A percentile compares a stretch with the other conserved stretches of the same genome.
These are phyloP conservation scores for Synchiropus splendidus DNA, from an alignment of 2,113 vertebrate species.

Conservation along the genomic window DNA sequence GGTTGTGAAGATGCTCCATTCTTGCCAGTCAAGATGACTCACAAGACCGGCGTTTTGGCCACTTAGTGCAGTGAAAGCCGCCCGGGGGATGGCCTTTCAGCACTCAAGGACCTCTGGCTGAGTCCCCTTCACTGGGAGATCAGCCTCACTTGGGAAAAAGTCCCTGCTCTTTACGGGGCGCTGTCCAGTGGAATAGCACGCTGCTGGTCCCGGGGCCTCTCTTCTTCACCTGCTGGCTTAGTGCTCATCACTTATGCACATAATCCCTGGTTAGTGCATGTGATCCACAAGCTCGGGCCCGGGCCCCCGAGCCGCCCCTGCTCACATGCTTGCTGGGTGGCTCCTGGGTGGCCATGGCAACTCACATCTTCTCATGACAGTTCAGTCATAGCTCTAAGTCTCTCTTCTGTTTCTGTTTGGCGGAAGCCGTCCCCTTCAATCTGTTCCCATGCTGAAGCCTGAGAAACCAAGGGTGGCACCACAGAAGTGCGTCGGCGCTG, in stretches of 20 bases:
- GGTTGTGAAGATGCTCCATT: constrained; percentile 77
- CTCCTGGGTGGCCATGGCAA: constrained; percentile 62
- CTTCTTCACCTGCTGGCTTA: constrained; percentile 80
- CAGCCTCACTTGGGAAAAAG: constrained; percentile 59
- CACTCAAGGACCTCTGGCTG: constrained; percentile 65
- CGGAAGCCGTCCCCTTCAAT: constrained; percentile 39
- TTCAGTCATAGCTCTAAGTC: constrained; percentile 56
- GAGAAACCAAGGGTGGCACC: constrained; percentile 21
- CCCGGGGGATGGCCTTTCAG: constrained; percentile 71
- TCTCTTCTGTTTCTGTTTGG: constrained; percentile 42
- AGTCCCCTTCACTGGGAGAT: constrained; percentile 65
- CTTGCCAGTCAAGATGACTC: constrained; percentile 78
- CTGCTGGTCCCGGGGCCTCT: constrained; percentile 65
- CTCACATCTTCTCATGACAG: constrained; percentile 69
- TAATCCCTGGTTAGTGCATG: constrained; percentile 77
- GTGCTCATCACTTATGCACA: constrained; percentile 85
- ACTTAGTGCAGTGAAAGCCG: constrained; percentile 77
- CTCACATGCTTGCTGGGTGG: constrained; percentile 61
- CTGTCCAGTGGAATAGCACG: constrained; percentile 76
- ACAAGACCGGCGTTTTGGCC: constrained; percentile 76
- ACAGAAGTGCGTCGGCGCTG: constrained; percentile 15
- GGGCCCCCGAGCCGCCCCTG: constrained; percentile 36
- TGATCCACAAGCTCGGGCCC: constrained; percentile 46
- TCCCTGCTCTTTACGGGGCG: constrained; percentile 41
- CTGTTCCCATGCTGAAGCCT: constrained; percentile 17